Conservation (phyloP, 2,888 invertebrate species). For the Drosophila atroscutellata region DNA sequence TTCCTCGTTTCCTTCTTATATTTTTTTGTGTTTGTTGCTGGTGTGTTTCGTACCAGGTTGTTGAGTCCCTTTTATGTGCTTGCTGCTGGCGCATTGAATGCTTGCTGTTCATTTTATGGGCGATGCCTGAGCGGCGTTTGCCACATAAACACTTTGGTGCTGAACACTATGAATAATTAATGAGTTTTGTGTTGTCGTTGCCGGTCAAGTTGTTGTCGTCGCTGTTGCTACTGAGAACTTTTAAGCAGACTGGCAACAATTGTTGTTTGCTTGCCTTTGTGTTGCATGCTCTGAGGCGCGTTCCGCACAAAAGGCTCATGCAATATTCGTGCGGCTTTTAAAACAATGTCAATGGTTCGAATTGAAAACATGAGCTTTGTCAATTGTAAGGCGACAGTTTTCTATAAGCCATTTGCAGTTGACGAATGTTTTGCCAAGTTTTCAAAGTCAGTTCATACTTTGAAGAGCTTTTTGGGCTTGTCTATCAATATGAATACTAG, state of each 20-base stretch:
- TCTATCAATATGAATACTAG: not conserved
- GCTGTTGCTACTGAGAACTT: conserved; percentile 34
- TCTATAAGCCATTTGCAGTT: not conserved
- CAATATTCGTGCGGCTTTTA: conserved; percentile 58
- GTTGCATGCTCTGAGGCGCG: conserved; percentile 39
- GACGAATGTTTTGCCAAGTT: not conserved
- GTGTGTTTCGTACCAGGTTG: conserved; percentile 33
- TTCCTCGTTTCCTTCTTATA: conserved; percentile 15
- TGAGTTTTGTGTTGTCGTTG: conserved; percentile 60
- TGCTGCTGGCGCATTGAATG: conserved; percentile 33
- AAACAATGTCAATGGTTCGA: not conserved
- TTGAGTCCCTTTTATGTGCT: conserved; percentile 47
- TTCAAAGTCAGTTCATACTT: not conserved
- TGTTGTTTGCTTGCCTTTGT: conserved; percentile 32
- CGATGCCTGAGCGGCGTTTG: conserved; percentile 45
- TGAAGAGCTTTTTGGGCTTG: not conserved
- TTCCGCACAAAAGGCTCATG: conserved; percentile 44
- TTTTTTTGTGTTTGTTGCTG: not conserved
- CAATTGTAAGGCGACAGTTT: not conserved
- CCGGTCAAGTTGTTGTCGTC: conserved; percentile 25
- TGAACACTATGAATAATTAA: conserved; percentile 77
- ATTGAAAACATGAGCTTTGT: not conserved
- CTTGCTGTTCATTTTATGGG: conserved; percentile 64
- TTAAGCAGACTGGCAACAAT: conserved; percentile 39
- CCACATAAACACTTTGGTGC: conserved; percentile 74